A percentile compares a stretch with the other conserved stretches of the same genome.
Conservation (phyloP, 2,888 invertebrate genomes). For the Spilosoma lubricipeda region DNA sequence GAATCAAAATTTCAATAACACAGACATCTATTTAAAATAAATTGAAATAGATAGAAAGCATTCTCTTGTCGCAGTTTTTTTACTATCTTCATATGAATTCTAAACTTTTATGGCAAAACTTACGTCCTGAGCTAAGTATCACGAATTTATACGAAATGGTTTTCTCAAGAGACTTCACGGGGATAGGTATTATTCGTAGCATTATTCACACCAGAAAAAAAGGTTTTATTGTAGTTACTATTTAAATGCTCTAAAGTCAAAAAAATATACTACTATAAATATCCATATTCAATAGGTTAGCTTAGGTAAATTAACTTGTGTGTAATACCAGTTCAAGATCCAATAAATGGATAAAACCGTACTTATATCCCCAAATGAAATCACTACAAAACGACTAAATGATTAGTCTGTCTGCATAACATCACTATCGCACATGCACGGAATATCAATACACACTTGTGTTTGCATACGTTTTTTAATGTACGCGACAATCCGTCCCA, state of each 20-base stretch:
- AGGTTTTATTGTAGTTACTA: no score
- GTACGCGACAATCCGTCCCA: conserved; percentile 20
- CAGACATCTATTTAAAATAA: not conserved
- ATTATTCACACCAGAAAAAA: not conserved
- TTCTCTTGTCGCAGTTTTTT: no score
- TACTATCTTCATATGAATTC: not conserved
- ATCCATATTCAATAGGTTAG: not conserved
- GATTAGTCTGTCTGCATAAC: conserved; percentile 13
- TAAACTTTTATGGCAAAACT: no score
- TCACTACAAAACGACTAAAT: conserved; percentile 19
- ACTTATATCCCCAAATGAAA: conserved; percentile 12
- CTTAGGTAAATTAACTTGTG: not conserved
- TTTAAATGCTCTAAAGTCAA: not conserved
- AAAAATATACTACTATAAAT: not conserved
- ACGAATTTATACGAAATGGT: not conserved
- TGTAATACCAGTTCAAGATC: not conserved
- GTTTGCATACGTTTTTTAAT: conserved; percentile 16
- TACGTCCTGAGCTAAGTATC: no score
- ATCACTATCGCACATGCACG: conserved; percentile 22
- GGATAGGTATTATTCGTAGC: not conserved
- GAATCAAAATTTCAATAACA: not conserved
- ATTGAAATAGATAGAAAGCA: no score
- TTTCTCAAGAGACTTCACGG: not conserved
- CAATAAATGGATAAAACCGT: not conserved
- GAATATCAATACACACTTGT: conserved; percentile 28